Evolutionary conservation across 2,888 invertebrate genomes (phyloP).

Genomic region (Anodontia alba): DNA sequence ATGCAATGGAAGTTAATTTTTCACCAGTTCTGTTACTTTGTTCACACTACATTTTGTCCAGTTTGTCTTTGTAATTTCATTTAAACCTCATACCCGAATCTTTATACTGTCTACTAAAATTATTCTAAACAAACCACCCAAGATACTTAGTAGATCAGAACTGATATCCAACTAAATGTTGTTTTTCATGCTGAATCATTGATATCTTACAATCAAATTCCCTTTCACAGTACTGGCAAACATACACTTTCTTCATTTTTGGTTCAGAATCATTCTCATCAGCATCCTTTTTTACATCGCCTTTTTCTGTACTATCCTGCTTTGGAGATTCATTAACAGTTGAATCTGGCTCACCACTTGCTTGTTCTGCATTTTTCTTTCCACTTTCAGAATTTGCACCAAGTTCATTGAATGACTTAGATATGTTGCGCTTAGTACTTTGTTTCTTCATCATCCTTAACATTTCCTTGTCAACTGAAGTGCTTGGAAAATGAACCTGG

Average conservation of each 20-base stretch:
- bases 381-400: slow-evolving; percentile 39
- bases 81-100: no score
- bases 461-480: slow-evolving; percentile 65
- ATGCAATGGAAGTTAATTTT: no score
- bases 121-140: no score
- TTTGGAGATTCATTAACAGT: slow-evolving; percentile 53
- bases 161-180: slow-evolving; percentile 71
- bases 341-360: slow-evolving; percentile 63
- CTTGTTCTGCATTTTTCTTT: slow-evolving; percentile 29
- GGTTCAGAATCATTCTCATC: slow-evolving; percentile 36
- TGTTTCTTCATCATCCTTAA: slow-evolving; percentile 56
- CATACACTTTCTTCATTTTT: slow-evolving; percentile 73
- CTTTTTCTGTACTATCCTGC: slow-evolving; percentile 18
- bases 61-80: no score
- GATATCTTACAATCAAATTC: slow-evolving; percentile 76
- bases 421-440: slow-evolving; percentile 45
- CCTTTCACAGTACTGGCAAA: slow-evolving; percentile 80
- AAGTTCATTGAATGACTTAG: slow-evolving; percentile 40
- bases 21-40: no score
- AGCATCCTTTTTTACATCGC: slow-evolving; percentile 26
- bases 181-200: slow-evolving; percentile 79
- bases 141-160: slow-evolving; percentile 30
- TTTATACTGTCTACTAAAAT: no score
- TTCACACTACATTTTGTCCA: no score
- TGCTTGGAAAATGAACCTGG: slow-evolving; percentile 77